phyloP scores from a whole-genome alignment of 2,888 invertebrate genomes.

The Bugulina stolonifera region DNA sequence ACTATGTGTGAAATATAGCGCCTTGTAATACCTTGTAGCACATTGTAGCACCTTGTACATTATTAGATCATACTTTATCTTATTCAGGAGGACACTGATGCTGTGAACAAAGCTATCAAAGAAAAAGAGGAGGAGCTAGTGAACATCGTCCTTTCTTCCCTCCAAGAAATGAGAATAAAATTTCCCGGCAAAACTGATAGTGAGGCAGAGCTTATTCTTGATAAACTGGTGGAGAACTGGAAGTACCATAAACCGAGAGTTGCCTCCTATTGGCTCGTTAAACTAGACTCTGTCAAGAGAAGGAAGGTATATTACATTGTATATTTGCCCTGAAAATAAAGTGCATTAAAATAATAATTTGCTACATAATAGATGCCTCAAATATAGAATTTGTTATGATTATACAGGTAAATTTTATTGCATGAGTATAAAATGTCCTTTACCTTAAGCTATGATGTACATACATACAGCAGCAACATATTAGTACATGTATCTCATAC shows the following conservation, averaged over 20 bases:
- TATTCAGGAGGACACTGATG: slow-evolving; percentile 28
- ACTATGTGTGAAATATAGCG: no score
- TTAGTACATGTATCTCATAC: no score
- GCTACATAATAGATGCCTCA: slow-evolving; percentile 40
- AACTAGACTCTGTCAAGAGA: slow-evolving; percentile 50
- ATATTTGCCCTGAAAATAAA: slow-evolving; percentile 48
- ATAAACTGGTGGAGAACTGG: slow-evolving; percentile 51
- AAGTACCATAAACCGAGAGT: slow-evolving; percentile 51
- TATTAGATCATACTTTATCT: no score
- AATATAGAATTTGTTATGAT: no score
- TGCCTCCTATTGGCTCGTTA: slow-evolving; percentile 53
- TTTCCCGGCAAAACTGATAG: slow-evolving; percentile 51
- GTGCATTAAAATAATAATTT: slow-evolving; percentile 52
- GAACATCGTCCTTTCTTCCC: slow-evolving; percentile 39
- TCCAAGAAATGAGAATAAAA: slow-evolving; percentile 51
- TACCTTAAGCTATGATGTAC: no score
- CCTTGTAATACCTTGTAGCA: no score
- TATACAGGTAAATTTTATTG: no score
- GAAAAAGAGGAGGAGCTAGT: slow-evolving; percentile 44
- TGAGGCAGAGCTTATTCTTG: slow-evolving; percentile 46
- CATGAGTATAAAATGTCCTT: no score
- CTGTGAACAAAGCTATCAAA: slow-evolving; percentile 5
- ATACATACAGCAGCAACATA: no score
- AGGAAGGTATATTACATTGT: slow-evolving; percentile 42
- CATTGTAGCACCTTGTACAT: no score